Conservation (phyloP, 1,140 invertebrate species). For the Pseudachorutes palmiensis region DNA sequence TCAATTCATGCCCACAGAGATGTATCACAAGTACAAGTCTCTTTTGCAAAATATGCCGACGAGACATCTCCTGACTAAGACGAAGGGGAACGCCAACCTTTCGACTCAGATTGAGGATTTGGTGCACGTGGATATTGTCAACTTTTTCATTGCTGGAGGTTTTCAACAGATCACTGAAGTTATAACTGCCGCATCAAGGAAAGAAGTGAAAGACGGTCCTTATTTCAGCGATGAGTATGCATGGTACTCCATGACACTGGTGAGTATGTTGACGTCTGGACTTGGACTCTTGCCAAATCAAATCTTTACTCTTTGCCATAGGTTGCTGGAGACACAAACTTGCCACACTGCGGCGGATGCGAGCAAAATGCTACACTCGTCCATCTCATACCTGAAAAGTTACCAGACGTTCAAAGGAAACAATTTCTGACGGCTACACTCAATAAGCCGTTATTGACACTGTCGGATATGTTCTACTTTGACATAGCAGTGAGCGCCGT, state of each 20-base stretch:
- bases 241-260: slow-evolving; percentile 56
- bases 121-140: slow-evolving; percentile 72
- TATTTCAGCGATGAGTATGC: slow-evolving; percentile 46
- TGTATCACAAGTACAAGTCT: slow-evolving; percentile 88
- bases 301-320: not conserved
- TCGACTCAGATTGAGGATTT: slow-evolving; percentile 57
- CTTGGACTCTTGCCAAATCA: no score
- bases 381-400: slow-evolving; percentile 54
- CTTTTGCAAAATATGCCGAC: slow-evolving; percentile 77
- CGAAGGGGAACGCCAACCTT: slow-evolving; percentile 44
- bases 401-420: slow-evolving; percentile 48
- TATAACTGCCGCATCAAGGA: slow-evolving; percentile 48
- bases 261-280: slow-evolving; percentile 37
- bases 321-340: slow-evolving; percentile 48
- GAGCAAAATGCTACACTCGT: slow-evolving; percentile 59
- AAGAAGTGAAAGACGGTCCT: slow-evolving; percentile 26
- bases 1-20: slow-evolving; percentile 48
- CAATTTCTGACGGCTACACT: slow-evolving; percentile 48
- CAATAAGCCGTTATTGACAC: slow-evolving; percentile 56
- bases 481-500: slow-evolving; percentile 66
- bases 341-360: slow-evolving; percentile 54
- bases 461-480: slow-evolving; percentile 65
- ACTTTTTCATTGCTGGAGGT: slow-evolving; percentile 60
- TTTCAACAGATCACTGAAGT: slow-evolving; percentile 52
- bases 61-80: slow-evolving; percentile 60